These are phyloP conservation scores for Thryonomys swinderianus DNA, from an alignment of 2,113 vertebrate genomes.

Conservation along the genomic window DNA sequence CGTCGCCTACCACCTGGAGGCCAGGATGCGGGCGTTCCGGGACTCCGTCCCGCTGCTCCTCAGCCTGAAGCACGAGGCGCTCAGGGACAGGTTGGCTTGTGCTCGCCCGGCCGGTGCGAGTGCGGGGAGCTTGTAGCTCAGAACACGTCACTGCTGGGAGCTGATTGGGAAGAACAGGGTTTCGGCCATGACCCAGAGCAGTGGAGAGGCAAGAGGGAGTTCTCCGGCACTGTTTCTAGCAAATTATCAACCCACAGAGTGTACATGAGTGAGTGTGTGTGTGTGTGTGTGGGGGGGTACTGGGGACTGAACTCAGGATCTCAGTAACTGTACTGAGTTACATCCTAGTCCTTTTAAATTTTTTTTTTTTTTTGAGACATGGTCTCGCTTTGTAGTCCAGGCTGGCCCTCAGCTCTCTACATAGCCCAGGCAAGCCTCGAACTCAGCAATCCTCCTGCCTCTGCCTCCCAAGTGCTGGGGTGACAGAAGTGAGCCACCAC, in stretches of 20 bases:
- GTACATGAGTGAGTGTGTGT: too few relatives aligned
- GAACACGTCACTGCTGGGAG: neutral
- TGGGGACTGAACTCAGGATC: neutral
- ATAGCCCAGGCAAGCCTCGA: too few relatives aligned
- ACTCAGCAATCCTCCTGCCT: too few relatives aligned
- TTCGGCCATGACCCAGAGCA: accelerated
- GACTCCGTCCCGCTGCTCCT: constrained; percentile 95
- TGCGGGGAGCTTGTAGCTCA: accelerated
- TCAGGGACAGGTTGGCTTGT: constrained; percentile 93
- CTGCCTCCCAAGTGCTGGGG: too few relatives aligned
- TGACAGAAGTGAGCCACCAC: too few relatives aligned
- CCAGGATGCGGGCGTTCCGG: constrained; percentile 94
- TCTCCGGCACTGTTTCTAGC: accelerated
- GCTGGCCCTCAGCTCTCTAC: too few relatives aligned
- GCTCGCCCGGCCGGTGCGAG: accelerated
- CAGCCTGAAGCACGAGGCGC: constrained; percentile 96
- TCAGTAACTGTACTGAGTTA: neutral
- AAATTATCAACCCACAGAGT: too few relatives aligned
- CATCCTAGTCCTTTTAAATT: neutral
- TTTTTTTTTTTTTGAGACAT: too few relatives aligned
- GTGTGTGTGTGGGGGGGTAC: neutral
- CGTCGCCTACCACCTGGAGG: constrained; percentile 89
- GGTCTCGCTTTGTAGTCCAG: too few relatives aligned
- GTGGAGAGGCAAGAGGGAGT: accelerated
- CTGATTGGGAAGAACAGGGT: too few relatives aligned